Conservation (phyloP, 2,888 invertebrate genomes). For the Perizoma flavofasciatum region DNA sequence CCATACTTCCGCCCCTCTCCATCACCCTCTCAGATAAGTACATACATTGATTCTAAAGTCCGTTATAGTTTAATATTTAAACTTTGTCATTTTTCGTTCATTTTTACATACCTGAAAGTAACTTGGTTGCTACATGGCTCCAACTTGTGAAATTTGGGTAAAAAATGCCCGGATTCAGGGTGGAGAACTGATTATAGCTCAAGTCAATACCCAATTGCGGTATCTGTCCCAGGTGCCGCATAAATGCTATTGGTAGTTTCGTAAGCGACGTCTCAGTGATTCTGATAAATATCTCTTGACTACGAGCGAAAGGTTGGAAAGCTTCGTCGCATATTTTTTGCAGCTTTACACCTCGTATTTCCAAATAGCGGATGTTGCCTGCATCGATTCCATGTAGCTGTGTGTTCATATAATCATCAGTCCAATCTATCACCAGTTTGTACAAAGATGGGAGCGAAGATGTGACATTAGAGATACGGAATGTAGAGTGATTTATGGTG, state of each 20-base stretch:
- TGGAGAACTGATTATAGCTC: slow-evolving; percentile 90
- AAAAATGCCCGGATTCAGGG: slow-evolving; percentile 92
- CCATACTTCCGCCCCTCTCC: no score
- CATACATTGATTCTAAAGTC: no score
- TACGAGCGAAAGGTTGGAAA: slow-evolving; percentile 88
- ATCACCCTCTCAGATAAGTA: no score
- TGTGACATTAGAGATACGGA: slow-evolving; percentile 88
- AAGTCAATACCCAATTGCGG: slow-evolving; percentile 93
- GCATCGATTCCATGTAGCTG: slow-evolving; percentile 91
- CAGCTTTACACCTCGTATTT: slow-evolving; percentile 90
- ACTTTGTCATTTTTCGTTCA: background rate
- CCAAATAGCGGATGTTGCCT: slow-evolving; percentile 90
- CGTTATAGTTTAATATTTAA: no score
- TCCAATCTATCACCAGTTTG: slow-evolving; percentile 89
- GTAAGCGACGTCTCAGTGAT: slow-evolving; percentile 91
- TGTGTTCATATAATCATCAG: slow-evolving; percentile 88
- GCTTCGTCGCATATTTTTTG: slow-evolving; percentile 90
- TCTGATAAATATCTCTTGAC: slow-evolving; percentile 89
- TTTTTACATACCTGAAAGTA: slow-evolving; percentile 88
- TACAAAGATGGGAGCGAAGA: slow-evolving; percentile 89
- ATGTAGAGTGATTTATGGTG: slow-evolving; percentile 86
- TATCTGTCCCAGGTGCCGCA: slow-evolving; percentile 89
- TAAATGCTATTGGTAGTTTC: slow-evolving; percentile 91
- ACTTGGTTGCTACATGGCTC: slow-evolving; percentile 94
- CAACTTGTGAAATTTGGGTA: slow-evolving; percentile 94